Percentiles rank a stretch among this genome's conserved stretches.
Conservation (phyloP, 2,888 invertebrate species). For the Scaptomyza flava region DNA sequence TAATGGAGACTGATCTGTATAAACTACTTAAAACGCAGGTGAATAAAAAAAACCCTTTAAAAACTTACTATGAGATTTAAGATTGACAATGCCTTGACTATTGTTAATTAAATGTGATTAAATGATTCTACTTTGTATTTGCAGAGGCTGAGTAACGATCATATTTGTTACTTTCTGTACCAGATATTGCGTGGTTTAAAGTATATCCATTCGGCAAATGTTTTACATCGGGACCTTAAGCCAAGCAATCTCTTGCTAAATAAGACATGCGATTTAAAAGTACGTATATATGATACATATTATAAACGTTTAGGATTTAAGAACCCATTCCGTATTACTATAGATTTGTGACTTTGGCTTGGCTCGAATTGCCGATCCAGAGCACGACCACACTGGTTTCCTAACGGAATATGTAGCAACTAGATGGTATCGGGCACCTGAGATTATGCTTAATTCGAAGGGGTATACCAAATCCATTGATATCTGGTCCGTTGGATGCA, state of each 20-base stretch:
- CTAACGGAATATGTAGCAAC: slow-evolving; percentile 99
- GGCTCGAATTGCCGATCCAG: slow-evolving; percentile 99
- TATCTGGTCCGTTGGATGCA: slow-evolving; percentile 99
- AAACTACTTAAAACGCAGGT: slow-evolving; percentile 99
- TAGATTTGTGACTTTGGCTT: slow-evolving; percentile 99
- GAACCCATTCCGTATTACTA: slow-evolving; percentile 31
- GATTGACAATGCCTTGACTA: not conserved
- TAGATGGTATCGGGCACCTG: slow-evolving; percentile 99
- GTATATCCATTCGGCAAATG: slow-evolving; percentile 99
- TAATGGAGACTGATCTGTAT: slow-evolving; percentile 99
- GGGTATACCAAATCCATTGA: slow-evolving; percentile 99
- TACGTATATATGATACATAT: slow-evolving; percentile 25
- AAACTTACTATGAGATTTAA: not conserved
- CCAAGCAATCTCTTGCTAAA: slow-evolving; percentile 99
- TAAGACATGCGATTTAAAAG: slow-evolving; percentile 94
- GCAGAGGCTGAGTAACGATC: slow-evolving; percentile 95
- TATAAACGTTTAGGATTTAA: too few relatives aligned
- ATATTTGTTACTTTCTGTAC: slow-evolving; percentile 99
- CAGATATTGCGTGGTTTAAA: slow-evolving; percentile 99
- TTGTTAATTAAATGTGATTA: not conserved
- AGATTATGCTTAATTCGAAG: slow-evolving; percentile 99
- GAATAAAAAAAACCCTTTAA: slow-evolving; percentile 38
- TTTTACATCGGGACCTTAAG: slow-evolving; percentile 98
- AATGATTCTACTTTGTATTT: slow-evolving; percentile 10
- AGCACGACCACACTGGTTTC: slow-evolving; percentile 99